Conservation (phyloP, 64 coral and sea anemone species). For the Pocillopora damicornis region DNA sequence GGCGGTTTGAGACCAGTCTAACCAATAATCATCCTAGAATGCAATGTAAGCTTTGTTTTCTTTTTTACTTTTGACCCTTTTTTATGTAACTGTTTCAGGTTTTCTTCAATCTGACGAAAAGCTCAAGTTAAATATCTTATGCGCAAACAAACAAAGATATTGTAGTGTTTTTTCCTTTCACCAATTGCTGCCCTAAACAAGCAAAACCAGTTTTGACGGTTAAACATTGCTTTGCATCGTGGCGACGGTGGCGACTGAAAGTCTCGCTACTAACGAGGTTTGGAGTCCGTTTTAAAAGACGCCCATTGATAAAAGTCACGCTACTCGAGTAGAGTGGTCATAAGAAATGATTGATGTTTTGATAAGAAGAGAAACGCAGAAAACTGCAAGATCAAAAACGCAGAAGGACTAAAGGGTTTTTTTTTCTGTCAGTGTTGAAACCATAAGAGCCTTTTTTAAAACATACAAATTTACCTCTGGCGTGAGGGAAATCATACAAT, state of each 20-base stretch:
- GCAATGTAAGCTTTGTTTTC: too few species aligned
- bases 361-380: too few species aligned
- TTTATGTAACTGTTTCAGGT: neutral
- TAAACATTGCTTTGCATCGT: neutral
- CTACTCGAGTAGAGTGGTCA: neutral
- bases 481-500: too few species aligned
- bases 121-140: neutral
- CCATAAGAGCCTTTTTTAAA: too few species aligned
- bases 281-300: neutral
- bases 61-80: too few species aligned
- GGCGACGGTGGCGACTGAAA: neutral
- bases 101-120: neutral
- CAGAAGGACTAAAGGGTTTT: too few species aligned
- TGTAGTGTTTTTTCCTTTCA: neutral
- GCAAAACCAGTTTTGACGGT: neutral
- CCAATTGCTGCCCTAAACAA: neutral
- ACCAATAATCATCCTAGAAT: too few species aligned
- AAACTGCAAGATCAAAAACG: too few species aligned
- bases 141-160: neutral
- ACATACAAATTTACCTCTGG: too few species aligned
- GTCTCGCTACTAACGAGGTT: neutral
- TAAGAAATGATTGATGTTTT: too few species aligned
- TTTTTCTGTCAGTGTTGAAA: too few species aligned
- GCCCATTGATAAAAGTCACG: neutral
- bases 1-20: too few species aligned